Evolutionary conservation across 2,797 vertebrate genomes (phyloP), one percentile per base, ranked within the genome.

Genomic region (Galagoides demidoff): DNA sequence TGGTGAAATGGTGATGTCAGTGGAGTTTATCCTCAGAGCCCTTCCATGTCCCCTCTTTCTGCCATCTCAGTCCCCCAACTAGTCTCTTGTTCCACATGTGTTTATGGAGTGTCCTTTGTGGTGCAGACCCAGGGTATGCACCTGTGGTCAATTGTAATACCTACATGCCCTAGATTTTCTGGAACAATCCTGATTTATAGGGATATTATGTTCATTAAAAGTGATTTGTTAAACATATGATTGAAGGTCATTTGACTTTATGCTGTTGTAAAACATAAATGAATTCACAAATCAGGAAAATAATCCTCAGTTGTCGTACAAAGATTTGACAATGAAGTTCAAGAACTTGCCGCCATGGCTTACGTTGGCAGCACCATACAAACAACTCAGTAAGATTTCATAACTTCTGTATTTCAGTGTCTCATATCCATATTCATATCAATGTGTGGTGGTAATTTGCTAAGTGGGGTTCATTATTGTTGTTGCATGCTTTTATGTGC

Each of bases 161-260:
- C n/a, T n/a, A 5, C 9, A n/a, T 55, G 55, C 55, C 52, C 39
- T 74, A 61, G 64, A 66, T 76, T 94, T 81, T 90, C 52, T 64
- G 59, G 64, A n/a, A 34, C 27, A 85, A 20, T 83, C 79, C 77
- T 79, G 31, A 37, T 71, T 73, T 73, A 57, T 49, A 39, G 7
- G 10, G 52, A 31, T 43, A 88, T 82, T 89, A 52, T 95, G 23
- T 31, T 95, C 77, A 55, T 55, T 90, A 73, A 83, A 90, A 90
- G 45, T 89, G 52, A 81, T 43, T 91, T 73, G 3, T 79, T 92
- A 79, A 49, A 76, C 91, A 22, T 45, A 61, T 76, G 25, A 22
- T 76, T 39, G 43, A 84, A 37, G 92, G 49, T 79, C 25, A 83
- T 82, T 94, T 76, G 57, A 87, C 71, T 88, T 85, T 12, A 64